phyloP scores from a whole-genome alignment of 2,797 vertebrate genomes.

The Anguilla anguilla region DNA sequence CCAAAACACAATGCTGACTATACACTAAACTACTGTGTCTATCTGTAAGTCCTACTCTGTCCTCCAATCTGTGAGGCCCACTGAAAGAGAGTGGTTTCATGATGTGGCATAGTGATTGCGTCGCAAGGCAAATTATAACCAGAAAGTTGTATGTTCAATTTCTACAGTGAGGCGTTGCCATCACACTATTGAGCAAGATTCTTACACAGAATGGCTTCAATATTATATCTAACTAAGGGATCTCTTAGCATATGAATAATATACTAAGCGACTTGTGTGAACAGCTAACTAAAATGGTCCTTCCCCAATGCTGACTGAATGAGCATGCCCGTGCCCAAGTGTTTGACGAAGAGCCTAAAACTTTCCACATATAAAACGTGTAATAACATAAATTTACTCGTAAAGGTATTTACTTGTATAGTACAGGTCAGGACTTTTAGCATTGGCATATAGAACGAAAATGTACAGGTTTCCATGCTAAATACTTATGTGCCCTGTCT shows the following conservation, averaged over 20 bases:
- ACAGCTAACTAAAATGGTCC: background rate
- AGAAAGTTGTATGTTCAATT: background rate
- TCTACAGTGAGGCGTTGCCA: background rate
- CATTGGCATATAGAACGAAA: background rate
- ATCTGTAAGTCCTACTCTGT: background rate
- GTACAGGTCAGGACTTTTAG: background rate
- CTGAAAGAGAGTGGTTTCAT: background rate
- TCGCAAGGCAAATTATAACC: background rate
- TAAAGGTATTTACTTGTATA: background rate
- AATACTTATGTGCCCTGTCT: slow-evolving; percentile 45
- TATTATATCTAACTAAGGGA: background rate
- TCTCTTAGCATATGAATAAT: background rate
- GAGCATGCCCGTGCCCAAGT: background rate
- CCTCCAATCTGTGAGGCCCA: background rate
- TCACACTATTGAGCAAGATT: background rate
- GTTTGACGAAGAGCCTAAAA: background rate
- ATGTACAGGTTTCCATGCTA: slow-evolving; percentile 43
- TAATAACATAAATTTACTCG: background rate
- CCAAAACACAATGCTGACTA: background rate
- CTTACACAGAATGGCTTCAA: background rate
- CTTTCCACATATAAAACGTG: background rate
- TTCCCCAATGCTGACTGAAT: slow-evolving; percentile 2
- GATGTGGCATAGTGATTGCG: background rate
- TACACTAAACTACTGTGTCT: background rate
- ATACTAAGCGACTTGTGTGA: background rate